Conservation (phyloP, 2,113 vertebrate species). For the Chionomys nivalis region DNA sequence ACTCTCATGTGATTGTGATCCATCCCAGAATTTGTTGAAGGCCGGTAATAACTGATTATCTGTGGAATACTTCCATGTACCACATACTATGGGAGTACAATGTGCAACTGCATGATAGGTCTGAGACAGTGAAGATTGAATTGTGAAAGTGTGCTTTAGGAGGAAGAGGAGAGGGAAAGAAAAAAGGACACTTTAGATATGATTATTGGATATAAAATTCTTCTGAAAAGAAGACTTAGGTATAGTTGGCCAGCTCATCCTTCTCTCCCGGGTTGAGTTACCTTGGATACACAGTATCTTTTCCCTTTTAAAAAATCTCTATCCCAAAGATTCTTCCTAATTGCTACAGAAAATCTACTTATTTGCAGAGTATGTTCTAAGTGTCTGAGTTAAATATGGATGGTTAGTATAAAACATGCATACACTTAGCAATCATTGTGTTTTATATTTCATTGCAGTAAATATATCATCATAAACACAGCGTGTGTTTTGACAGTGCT, state of each 20-base stretch:
- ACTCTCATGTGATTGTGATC: background rate
- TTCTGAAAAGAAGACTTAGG: background rate
- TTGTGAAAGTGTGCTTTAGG: background rate
- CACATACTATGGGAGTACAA: background rate
- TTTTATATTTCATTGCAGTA: background rate
- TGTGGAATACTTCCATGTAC: too few relatives aligned
- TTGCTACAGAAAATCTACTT: background rate
- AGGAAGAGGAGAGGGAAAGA: background rate
- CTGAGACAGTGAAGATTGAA: background rate
- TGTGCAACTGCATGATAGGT: accelerated
- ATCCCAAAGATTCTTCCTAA: background rate
- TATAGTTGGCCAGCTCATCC: background rate
- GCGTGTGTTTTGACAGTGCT: background rate
- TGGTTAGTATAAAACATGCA: background rate
- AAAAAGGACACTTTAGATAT: background rate
- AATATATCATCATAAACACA: background rate
- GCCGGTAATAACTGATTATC: background rate
- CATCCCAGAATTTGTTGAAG: background rate
- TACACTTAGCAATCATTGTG: background rate
- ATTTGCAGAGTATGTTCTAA: background rate
- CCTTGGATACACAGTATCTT: background rate
- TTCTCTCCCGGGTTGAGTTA: background rate
- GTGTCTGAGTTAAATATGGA: background rate
- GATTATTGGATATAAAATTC: background rate
- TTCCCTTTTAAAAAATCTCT: background rate